phyloP scores from a whole-genome alignment of 1,140 invertebrate species.

The Dreissena rostriformis region DNA sequence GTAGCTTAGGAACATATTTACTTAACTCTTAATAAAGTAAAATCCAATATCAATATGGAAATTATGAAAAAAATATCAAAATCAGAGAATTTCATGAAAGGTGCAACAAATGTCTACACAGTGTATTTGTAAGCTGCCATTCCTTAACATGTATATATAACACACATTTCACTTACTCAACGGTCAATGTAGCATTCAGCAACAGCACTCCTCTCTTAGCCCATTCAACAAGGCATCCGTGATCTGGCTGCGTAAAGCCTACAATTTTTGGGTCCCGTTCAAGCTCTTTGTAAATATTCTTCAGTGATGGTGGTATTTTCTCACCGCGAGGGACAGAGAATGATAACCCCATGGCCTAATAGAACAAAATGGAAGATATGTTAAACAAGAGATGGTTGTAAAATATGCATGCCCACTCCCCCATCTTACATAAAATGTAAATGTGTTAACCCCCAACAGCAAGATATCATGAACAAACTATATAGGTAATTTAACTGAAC shows the following conservation, averaged over 20 bases:
- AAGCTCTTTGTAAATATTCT: constrained; percentile 87
- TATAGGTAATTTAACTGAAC: no score
- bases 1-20: no score
- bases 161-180: constrained; percentile 76
- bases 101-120: no score
- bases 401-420: background rate
- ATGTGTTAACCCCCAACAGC: background rate
- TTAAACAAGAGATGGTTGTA: background rate
- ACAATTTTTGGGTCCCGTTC: constrained; percentile 83
- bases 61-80: no score
- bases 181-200: constrained; percentile 87
- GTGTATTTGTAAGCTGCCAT: no score
- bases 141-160: no score
- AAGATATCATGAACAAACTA: no score
- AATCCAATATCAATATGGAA: no score
- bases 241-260: constrained; percentile 83
- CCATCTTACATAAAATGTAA: background rate
- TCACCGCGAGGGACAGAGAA: constrained; percentile 85
- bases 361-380: background rate
- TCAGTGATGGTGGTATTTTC: constrained; percentile 84
- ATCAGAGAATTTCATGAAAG: no score
- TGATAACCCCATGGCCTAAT: constrained; percentile 85
- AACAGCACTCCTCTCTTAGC: constrained; percentile 86
- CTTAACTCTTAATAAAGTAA: no score
- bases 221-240: constrained; percentile 85